A percentile compares a stretch with the other conserved stretches of the same genome.
phyloP scores from a whole-genome alignment of 2,113 vertebrate species.

The Halcyon senegalensis region DNA sequence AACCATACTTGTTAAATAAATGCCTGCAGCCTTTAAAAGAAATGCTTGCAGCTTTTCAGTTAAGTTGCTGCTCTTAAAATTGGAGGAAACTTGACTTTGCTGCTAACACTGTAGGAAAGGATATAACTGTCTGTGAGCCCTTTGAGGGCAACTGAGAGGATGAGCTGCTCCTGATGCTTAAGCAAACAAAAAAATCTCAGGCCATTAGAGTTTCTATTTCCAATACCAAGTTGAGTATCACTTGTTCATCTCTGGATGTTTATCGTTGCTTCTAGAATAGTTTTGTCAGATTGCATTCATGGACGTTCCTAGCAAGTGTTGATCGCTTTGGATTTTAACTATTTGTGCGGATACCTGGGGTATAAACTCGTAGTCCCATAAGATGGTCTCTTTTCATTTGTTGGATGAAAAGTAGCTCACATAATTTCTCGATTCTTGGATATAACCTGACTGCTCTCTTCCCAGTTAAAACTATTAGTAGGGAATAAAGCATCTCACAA shows the following conservation, averaged over 20 bases:
- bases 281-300: background rate
- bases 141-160: background rate
- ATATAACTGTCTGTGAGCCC: background rate
- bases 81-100: background rate
- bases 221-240: background rate
- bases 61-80: background rate
- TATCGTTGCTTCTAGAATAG: background rate
- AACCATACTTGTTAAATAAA: background rate
- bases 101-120: background rate
- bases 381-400: background rate
- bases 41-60: background rate
- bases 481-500: background rate
- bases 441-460: background rate
- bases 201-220: background rate
- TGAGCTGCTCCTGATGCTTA: background rate
- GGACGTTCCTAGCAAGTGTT: background rate
- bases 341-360: background rate
- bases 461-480: background rate
- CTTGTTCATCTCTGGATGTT: background rate
- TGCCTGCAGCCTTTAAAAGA: background rate
- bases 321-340: background rate
- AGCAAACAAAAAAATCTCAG: background rate
- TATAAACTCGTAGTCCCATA: background rate
- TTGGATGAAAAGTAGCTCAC: background rate
- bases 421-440: background rate